Evolutionary conservation across 1,140 invertebrate genomes (phyloP).

Genomic region (Drosophila mauritiana): DNA sequence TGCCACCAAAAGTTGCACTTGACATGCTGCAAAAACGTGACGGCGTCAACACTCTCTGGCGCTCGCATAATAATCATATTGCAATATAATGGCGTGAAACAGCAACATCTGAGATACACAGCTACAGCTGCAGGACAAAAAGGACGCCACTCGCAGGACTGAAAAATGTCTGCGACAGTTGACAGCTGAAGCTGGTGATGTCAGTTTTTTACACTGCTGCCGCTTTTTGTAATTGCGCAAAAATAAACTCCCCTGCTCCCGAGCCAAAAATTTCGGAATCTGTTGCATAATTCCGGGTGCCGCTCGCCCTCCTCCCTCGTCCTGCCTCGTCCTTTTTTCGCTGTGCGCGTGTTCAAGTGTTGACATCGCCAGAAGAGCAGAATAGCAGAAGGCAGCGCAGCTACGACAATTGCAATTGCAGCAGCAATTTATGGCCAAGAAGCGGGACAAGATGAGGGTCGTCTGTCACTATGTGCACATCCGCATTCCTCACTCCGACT

Average conservation of each 20-base stretch:
- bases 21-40: conserved; percentile 74
- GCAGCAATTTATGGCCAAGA: conserved; percentile 64
- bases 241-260: conserved; percentile 64
- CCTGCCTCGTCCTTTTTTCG: conserved; percentile 30
- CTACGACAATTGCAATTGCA: conserved; percentile 69
- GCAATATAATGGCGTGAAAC: conserved; percentile 77
- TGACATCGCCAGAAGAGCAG: conserved; percentile 51
- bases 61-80: conserved; percentile 82
- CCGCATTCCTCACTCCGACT: no score
- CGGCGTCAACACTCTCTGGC: conserved; percentile 78
- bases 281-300: conserved; percentile 74
- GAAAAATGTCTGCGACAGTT: conserved; percentile 68
- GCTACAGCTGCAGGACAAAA: conserved; percentile 26
- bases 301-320: neutral
- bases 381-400: neutral
- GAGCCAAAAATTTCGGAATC: conserved; percentile 70
- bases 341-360: conserved; percentile 77
- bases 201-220: conserved; percentile 50
- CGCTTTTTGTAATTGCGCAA: conserved; percentile 76
- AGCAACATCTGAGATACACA: conserved; percentile 39
- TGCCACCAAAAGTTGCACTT: conserved; percentile 49
- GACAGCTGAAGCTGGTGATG: conserved; percentile 70
- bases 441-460: conserved; percentile 34
- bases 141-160: conserved; percentile 40
- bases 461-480: conserved; percentile 32